Evolutionary conservation across 2,797 vertebrate species (phyloP), one percentile per base, ranked within the genome.

Genomic region (Artibeus jamaicensis): DNA sequence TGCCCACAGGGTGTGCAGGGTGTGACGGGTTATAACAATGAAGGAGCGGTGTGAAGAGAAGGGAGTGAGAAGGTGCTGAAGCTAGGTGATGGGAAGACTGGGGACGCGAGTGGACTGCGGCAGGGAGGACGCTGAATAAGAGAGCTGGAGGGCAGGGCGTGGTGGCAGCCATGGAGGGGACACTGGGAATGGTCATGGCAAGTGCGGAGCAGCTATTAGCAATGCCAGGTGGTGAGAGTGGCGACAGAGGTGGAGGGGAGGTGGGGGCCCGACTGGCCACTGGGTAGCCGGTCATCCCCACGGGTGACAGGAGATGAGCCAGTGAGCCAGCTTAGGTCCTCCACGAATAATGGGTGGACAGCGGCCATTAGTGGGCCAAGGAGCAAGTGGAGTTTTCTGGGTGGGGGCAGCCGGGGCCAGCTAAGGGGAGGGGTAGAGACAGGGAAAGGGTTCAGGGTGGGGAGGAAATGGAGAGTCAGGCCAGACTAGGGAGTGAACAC

Each of bases 401-500:
- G 19, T 4, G 2, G 19, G n/a, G 57, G 9, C 1, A 59, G 11
- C 26, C 34, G 42, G 5, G 67, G 71, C 34, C 34, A 34, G 32
- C 14, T 59, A 29, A 50, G 24, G 46, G 46, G 37, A 91, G 76
- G 21, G 57, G 46, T 26, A 22, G 37, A 77, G 68, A 78, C 59
- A 14, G 9, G 21, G 39, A 29, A 42, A 81, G 10, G 53, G 32
- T 32, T 86, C 53, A 14, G 34, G 91, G 53, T 82, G n/a, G 29
- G 71, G 34, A 87, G 24, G 78, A 15, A 55, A 32, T 18, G 24
- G 70, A 46, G 39, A 79, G 42, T 84, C 34, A n/a, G 26, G 46
- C 53, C 68, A 24, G 74, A 95, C 34, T 46, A 71, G 48, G 68
- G 84, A 89, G 46, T 7, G 82, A 81, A 90, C 21, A 57, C 81